Base-by-base conservation (phyloP, 2,888 invertebrate genomes). In the Harmothoe impar region DNA sequence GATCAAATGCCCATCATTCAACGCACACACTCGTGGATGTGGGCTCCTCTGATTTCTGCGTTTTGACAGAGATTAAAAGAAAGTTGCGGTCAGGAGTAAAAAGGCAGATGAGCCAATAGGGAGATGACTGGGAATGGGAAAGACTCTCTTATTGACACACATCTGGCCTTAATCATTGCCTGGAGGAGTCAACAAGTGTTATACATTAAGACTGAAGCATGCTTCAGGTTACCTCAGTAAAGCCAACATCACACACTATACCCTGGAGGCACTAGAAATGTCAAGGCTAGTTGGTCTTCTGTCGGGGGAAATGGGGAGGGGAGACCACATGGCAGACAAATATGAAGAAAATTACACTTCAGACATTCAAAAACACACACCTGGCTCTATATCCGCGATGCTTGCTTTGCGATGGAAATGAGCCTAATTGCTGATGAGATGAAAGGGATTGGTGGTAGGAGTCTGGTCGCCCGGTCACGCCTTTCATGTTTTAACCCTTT, bases 401-500 rank as follows among this genome's bases (percentile, higher is more conserved):
- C 17, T 33, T 23, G 51, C 23, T n/a, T 35, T 17, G 10, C 54
- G 17, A 86, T n/a, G 54, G 86, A 52, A 86, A 86, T 54, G 86
- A 86, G 25, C 86, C 86, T 86, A 86, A 86, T 86, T 86, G 54
- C 3, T 17, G 31, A 29, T 29, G 86, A 54, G 86, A 86, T 86
- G 86, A 86, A 86, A 86, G 86, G n/a, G 52, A 31, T 20, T 31
- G 25, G 86, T 54, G 86, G 86, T 86, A 29, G 86, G 10, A 25
- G 51, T 52, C 56, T 86, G 52, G 54, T 86, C 54, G 17, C 56
- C 23, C 31, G 54, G 86, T 86, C 86, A 86, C 25, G 56, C 86
- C 86, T 86, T 86, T 86, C 86, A 86, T 86, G 86, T 86, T 86
- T 29, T 86, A n/a, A n/a, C n/a, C n/a, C n/a, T n/a, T n/a, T n/a